Evolutionary conservation across 2,888 invertebrate species (phyloP), one percentile per base, ranked within the genome.

Genomic region (Monopis laevigella): DNA sequence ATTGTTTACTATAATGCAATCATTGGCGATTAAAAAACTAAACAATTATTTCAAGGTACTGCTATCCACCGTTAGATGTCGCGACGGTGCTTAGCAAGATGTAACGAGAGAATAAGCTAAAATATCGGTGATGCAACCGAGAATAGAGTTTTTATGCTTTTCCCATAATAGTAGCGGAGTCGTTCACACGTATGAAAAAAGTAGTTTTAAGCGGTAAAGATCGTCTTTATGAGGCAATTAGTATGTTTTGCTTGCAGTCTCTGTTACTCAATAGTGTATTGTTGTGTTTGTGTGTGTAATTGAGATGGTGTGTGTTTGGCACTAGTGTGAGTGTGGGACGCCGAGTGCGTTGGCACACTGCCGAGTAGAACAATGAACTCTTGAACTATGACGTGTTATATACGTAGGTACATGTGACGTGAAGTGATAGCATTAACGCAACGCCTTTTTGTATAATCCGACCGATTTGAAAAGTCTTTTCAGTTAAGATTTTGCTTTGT

Each of bases 351-450:
- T 80, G 80, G 80, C 80, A 77, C 58, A 80, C 61, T 80, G 80
- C 80, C 80, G 68, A 80, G 59, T 80, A 49, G 78, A 66, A 68
- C 80, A 69, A 77, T 65, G 78, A 77, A 71, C 80, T 72, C 62
- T 39, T 59, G 62, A 63, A 60, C 65, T 47, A 58, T 68, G 67
- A 66, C 68, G 65, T 60, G 53, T 55, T 54, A 57, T 55, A 56
- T 61, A 57, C 58, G 56, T 63, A 55, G 12, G 24, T 13, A 19
- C 11, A 17, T 45, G 54, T 68, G 69, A 67, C 70, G 70, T 64
- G 53, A 34, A 5, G 10, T 13, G 34, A 4, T 12, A 11, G 30
- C 8, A 7, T 21, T 5, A 21, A 21, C 24, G 6, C 8, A 21
- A 29, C n/a, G 24, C 6, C 24, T 24, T 10, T 29, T 7, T 7